Evolutionary conservation across 2,888 invertebrate species (phyloP).

Genomic region (Luperina nickerlii): DNA sequence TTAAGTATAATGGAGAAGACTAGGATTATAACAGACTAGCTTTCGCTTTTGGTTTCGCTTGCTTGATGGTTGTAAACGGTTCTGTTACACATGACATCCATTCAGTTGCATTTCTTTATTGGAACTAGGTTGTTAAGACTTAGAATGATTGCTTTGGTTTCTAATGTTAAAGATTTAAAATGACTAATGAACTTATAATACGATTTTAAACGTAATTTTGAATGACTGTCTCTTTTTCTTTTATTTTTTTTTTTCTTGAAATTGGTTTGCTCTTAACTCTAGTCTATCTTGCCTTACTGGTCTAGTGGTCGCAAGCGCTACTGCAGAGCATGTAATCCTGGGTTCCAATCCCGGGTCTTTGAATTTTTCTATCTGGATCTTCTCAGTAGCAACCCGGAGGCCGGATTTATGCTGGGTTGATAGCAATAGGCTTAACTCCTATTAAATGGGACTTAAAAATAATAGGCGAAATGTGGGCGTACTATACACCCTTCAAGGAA

Average conservation of each 20-base stretch:
- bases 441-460: neutral
- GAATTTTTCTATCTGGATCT: too few species aligned
- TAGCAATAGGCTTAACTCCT: neutral
- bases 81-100: conserved; percentile 22
- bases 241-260: too few species aligned
- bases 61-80: conserved; percentile 40
- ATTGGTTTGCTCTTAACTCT: too few species aligned
- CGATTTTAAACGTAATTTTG: too few species aligned
- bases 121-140: neutral
- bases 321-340: too few species aligned
- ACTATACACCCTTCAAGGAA: neutral
- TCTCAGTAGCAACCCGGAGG: too few species aligned
- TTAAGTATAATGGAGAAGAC: conserved; percentile 25
- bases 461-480: neutral
- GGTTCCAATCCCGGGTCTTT: too few species aligned
- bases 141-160: neutral
- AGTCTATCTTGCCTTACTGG: too few species aligned
- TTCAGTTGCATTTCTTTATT: neutral
- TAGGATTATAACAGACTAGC: conserved; percentile 27
- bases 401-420: too few species aligned
- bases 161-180: neutral
- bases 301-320: too few species aligned
- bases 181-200: too few species aligned
- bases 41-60: conserved; percentile 45
- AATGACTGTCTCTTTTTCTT: too few species aligned